Evolutionary conservation across 2,888 invertebrate species (phyloP).

Genomic region (Mycalesis mineus): DNA sequence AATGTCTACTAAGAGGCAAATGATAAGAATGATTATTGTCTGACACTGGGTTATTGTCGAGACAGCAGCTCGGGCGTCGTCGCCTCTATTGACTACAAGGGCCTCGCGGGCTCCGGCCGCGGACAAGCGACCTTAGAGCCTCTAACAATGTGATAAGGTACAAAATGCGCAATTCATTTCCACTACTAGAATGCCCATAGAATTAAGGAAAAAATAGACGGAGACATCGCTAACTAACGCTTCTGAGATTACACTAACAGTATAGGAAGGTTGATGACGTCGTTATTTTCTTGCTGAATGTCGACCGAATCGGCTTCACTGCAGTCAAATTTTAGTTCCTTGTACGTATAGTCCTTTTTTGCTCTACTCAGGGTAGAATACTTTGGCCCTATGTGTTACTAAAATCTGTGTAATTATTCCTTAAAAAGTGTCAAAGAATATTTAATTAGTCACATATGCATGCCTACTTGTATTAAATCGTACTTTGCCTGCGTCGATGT

Average conservation of each 20-base stretch:
- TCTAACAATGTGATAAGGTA: conserved; percentile 33
- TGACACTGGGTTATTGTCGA: conserved; percentile 79
- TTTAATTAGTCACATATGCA: not conserved
- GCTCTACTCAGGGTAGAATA: not conserved
- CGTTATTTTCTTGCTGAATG: not conserved
- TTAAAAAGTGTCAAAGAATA: not conserved
- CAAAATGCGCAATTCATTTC: conserved; percentile 22
- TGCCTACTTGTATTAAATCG: not conserved
- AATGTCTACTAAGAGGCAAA: conserved; percentile 61
- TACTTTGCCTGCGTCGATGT: too few species aligned
- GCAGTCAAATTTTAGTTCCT: not conserved
- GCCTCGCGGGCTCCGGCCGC: conserved; percentile 26
- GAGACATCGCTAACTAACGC: not conserved
- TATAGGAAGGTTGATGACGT: too few species aligned
- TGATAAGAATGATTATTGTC: conserved; percentile 74
- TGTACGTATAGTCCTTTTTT: not conserved
- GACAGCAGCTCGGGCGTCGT: conserved; percentile 70
- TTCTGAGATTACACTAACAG: not conserved
- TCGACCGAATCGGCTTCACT: not conserved
- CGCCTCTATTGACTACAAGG: conserved; percentile 63
- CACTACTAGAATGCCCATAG: conserved; percentile 22
- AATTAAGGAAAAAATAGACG: conserved; percentile 12
- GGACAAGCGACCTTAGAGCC: conserved; percentile 32
- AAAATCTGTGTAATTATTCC: not conserved
- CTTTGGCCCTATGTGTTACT: not conserved